Conservation (phyloP, 2,888 invertebrate genomes). For the Sepiola atlantica region DNA sequence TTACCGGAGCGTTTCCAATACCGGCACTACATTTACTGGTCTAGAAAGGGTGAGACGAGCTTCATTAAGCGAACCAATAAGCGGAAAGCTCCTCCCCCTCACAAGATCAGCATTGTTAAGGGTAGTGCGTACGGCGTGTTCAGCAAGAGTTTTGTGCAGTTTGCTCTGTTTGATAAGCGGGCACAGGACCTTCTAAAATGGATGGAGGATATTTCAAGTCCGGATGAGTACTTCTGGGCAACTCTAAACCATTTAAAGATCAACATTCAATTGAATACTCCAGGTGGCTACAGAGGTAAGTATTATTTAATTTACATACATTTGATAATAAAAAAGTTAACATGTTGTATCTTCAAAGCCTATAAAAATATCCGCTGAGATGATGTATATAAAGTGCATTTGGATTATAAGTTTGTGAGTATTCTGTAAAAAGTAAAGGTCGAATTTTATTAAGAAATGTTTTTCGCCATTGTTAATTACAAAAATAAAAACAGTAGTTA, state of each 20-base stretch:
- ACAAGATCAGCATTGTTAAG: slow-evolving; percentile 63
- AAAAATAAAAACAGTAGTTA: too few species aligned
- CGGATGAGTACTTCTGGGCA: slow-evolving; percentile 74
- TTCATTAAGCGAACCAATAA: slow-evolving; percentile 55
- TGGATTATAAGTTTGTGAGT: too few species aligned
- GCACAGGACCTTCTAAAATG: slow-evolving; percentile 70
- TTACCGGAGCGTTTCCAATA: slow-evolving; percentile 53
- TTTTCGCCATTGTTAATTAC: too few species aligned
- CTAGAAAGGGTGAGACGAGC: slow-evolving; percentile 50
- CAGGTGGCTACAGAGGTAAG: slow-evolving; percentile 70
- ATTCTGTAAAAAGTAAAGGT: too few species aligned
- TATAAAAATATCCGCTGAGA: too few species aligned
- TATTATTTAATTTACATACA: background rate
- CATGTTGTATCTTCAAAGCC: too few species aligned
- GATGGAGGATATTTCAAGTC: slow-evolving; percentile 67
- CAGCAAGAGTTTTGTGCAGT: slow-evolving; percentile 70
- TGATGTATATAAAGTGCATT: too few species aligned
- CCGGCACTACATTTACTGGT: slow-evolving; percentile 50
- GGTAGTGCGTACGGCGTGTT: slow-evolving; percentile 74
- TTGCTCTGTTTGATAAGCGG: slow-evolving; percentile 61
- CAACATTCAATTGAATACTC: slow-evolving; percentile 66
- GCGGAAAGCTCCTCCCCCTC: slow-evolving; percentile 55
- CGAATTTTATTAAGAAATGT: too few species aligned
- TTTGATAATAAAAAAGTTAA: too few species aligned
- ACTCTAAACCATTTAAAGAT: slow-evolving; percentile 67